Base-by-base conservation (phyloP, 2,797 vertebrate genomes). In the Silurus lanzhouensis region DNA sequence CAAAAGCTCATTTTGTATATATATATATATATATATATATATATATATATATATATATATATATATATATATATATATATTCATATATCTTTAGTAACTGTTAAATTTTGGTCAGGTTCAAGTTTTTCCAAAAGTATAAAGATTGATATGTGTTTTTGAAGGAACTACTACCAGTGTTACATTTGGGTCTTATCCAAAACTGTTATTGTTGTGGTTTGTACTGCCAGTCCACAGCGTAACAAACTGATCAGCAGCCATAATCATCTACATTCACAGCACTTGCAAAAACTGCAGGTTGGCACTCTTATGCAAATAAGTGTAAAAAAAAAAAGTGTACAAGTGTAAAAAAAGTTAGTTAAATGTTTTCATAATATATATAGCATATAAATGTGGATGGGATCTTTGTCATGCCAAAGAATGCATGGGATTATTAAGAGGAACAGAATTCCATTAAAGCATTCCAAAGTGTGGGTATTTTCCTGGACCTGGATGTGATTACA, bases 401-500 rank as follows among this genome's bases (percentile, higher is more conserved):
- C 12, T 46, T 46, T 44, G 31, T 63, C 6, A 46, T 79, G 6
- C 31, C 58, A 63, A 44, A 61, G 58, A 79, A 44, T 63, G 19
- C 76, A 44, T 38, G 19, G 27, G 25, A 20, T 77, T 60, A 27
- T 38, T 60, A 60, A 77, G 27, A 57, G n/a, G 1, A 52, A 78
- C 57, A 44, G 31, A 61, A 61, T 22, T 6, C 58, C 44, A 81
- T 27, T 66, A 14, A 25, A 25, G n/a, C 17, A 71, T 9, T 17
- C 31, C 82, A 52, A 44, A 82, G 70, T 70, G 71, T 87, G 82
- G 87, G 82, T 75, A 84, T 88, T 75, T 81, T 46, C 58, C 83
- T 88, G 88, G 85, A 89, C 90, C 88, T 88, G 90, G 82, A 84
- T 77, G 81, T 70, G 70, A 89, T 90, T 90, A 90, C 64, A 52